Evolutionary conservation across 2,888 invertebrate genomes (phyloP), one percentile per base, ranked within the genome.

Genomic region (Drosophila multiciliata): DNA sequence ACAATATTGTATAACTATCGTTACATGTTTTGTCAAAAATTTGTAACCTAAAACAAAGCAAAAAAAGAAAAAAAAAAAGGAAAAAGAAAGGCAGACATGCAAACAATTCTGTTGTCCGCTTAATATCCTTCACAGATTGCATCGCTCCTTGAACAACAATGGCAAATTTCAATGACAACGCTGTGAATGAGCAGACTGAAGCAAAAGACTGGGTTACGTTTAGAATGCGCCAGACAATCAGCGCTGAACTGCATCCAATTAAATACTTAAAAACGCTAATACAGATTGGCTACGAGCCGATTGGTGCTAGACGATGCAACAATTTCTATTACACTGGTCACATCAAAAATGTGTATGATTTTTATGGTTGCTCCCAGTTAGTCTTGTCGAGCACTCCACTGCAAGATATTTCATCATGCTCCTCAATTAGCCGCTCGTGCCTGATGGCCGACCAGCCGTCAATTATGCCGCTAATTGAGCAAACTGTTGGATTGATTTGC

Each of bases 241-340:
- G 92, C 68, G 91, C 93, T 5, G 91, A 91, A 82, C 94, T 96
- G 72, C 96, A 97, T 93, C 97, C 97, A 5, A 95, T 97, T 90
- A 97, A 97, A 93, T 97, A 97, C 93, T 97, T 97, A 61, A 98
- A 97, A 94, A 95, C 97, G 78, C 94, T 98, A 55, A 93, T 93
- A 77, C 92, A 98, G 96, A 95, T 98, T 87, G 98, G 98, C 15
- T 96, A 97, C 94, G 98, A 98, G 93, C 98, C 98, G 0, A 94
- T 98, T 68, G 93, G 96, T 32, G 97, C 98, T 11, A 95, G 95
- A 89, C 95, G 96, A 62, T 96, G 97, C 8, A 96, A 97, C 94
- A 96, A 97, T 87, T 97, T 98, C 92, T 96, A 97, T 93, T 98
- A 98, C 93, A 95, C 97, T 87, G 96, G 95, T 86, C 96, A 97